Base-by-base conservation (phyloP, 2,888 invertebrate genomes). In the Drosophila affinis region DNA sequence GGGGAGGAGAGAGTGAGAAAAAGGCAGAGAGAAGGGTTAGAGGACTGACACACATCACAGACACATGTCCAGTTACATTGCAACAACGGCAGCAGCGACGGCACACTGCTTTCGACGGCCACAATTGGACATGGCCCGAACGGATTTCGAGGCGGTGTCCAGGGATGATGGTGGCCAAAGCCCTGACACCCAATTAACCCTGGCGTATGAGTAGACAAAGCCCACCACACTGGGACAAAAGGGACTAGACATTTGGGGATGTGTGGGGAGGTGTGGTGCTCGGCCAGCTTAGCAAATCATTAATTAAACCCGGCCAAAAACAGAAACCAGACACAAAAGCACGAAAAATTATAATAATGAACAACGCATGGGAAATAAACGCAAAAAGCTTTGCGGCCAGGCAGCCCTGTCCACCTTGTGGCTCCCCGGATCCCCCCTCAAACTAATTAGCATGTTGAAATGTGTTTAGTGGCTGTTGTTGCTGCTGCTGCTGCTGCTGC, bases 101-200 rank as follows among this genome's bases (percentile, higher is more conserved):
- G 21, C 24, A 48, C 34, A 44, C 68, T 78, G 73, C 62, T 51
- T 49, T 68, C 69, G 67, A 76, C 57, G 57, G 55, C 59, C 77
- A 61, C 69, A 77, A 69, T 68, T 63, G 67, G 53, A 54, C 54
- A 67, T 46, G 54, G 46, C 47, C 55, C 59, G 32, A 53, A 63
- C 46, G 45, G 48, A 39, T 18, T 34, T 0, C 51, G 44, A 48
- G 44, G 32, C 62, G 56, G 39, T 62, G 48, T 27, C 46, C 32
- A 39, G 51, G 55, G 62, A 39, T 72, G 48, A n/a, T 49, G 34
- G 18, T 59, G 71, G 65, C 75, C 64, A 72, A 73, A 76, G 81
- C 73, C 76, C 80, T 71, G 78, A 85, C 82, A 85, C 76, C 71
- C 82, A 85, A 85, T 85, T 82, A 78, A 72, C 73, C 73, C 73